Evolutionary conservation across 2,888 invertebrate species (phyloP), one percentile per base, ranked within the genome.

Genomic region (Synergus laeviventris): DNA sequence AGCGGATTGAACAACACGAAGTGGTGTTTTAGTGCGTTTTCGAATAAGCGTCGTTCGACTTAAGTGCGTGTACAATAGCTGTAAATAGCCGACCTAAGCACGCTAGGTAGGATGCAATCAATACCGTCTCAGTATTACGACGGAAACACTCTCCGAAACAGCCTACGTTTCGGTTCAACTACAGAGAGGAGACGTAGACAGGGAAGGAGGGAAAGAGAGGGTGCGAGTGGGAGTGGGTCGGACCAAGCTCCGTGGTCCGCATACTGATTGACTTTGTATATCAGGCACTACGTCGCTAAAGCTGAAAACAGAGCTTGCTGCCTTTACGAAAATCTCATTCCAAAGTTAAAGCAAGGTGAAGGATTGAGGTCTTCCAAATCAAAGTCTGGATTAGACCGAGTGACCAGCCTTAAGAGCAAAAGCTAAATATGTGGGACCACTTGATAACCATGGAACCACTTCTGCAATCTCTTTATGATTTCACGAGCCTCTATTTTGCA

Each of bases 121-220:
- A 91, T 91, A 90, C 90, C 87, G 89, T 88, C 90, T 90, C 89
- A 89, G 89, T 87, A 90, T 91, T 90, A 89, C 90, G 86, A 84
- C 87, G 88, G 90, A 89, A 90, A 90, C 88, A 89, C 87, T 89
- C 89, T 85, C 86, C 83, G 86, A 90, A 90, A 88, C 87, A 86
- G 88, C 88, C 89, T 89, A 88, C 88, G 89, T 88, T 90, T 81
- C 82, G 81, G 83, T 82, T 87, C 86, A 84, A 14, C n/a, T 49
- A n/a, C 11, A 36, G 31, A 70, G 70, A 70, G 49, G 36, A 31
- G 36, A 31, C 18, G n/a, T 42, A 74, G 73, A 73, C 74, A 81
- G 81, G 81, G 73, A 66, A 78, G 75, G 82, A 77, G 78, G 21
- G 81, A 81, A 79, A 79, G 77, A 78, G 38, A 75, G 74, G 74